Evolutionary conservation across 2,113 vertebrate species (phyloP).

Genomic region (Epinephelus moara): DNA sequence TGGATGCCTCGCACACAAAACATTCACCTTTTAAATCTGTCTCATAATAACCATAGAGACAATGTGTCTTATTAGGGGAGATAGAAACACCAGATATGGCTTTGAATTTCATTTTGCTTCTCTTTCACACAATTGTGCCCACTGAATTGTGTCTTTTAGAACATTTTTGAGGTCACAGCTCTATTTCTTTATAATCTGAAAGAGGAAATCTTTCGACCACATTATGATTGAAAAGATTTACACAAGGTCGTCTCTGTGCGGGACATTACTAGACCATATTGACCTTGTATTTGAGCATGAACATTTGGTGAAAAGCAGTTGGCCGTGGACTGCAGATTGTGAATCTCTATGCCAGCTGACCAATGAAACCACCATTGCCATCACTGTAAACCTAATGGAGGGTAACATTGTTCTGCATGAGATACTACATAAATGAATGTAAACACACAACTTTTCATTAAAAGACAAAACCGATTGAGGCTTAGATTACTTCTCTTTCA

Average conservation of each 20-base stretch:
- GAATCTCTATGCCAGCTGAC: slow-evolving; percentile 8
- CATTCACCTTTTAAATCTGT: slow-evolving; percentile 66
- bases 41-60: slow-evolving; percentile 54
- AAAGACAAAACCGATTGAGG: background rate
- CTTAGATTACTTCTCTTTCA: background rate
- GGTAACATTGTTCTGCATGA: background rate
- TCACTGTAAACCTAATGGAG: background rate
- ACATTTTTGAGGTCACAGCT: slow-evolving; percentile 12
- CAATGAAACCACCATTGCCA: background rate
- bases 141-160: background rate
- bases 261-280: background rate
- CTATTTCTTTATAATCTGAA: background rate
- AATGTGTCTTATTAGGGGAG: slow-evolving; percentile 37
- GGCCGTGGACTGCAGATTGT: slow-evolving; percentile 6
- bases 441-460: slow-evolving; percentile 1
- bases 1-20: slow-evolving; percentile 54
- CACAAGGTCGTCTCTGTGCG: slow-evolving; percentile 4
- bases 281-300: slow-evolving; percentile 28
- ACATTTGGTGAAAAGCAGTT: slow-evolving; percentile 31
- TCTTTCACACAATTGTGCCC: slow-evolving; percentile 1
- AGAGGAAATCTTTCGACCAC: slow-evolving; percentile 11
- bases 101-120: slow-evolving; percentile 12
- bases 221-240: slow-evolving; percentile 32
- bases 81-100: slow-evolving; percentile 31
- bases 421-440: background rate